Conservation (phyloP, 2,888 invertebrate species). For the Acronicta leporina region DNA sequence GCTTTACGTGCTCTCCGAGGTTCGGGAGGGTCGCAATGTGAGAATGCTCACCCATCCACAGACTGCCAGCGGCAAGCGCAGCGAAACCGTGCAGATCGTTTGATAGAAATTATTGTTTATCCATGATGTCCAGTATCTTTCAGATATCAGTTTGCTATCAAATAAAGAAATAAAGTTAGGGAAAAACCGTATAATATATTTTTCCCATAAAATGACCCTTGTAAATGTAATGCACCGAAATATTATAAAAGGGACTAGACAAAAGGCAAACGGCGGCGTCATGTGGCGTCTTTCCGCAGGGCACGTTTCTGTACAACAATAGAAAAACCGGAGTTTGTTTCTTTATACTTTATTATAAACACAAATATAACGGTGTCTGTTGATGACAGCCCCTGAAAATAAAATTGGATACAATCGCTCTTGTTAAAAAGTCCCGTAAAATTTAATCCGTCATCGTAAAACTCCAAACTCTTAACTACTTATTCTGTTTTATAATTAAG, state of each 20-base stretch:
- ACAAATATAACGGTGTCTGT: conserved; percentile 18
- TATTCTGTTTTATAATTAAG: conserved; percentile 11
- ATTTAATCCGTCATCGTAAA: background rate
- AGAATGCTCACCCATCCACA: too few relatives aligned
- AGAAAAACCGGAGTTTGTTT: conserved; percentile 19
- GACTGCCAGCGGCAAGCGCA: too few relatives aligned
- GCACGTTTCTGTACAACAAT: conserved; percentile 36
- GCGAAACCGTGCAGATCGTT: too few relatives aligned
- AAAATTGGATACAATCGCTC: conserved; percentile 14
- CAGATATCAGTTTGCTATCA: conserved; percentile 9
- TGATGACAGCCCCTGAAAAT: conserved; percentile 9
- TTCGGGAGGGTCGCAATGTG: too few relatives aligned
- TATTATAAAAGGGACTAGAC: conserved; percentile 41
- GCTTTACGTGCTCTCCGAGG: too few relatives aligned
- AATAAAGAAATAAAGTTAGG: background rate
- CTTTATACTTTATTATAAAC: conserved; percentile 35
- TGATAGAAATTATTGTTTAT: too few relatives aligned
- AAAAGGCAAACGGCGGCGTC: conserved; percentile 42
- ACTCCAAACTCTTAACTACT: background rate
- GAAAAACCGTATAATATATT: conserved; percentile 16
- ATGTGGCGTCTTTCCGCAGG: conserved; percentile 44
- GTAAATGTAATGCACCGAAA: conserved; percentile 43
- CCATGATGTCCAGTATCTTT: background rate
- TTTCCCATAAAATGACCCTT: conserved; percentile 33
- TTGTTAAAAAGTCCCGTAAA: conserved; percentile 3